These are phyloP conservation scores for Oncorhynchus nerka DNA, from an alignment of 2,113 vertebrate genomes.

Conservation along the genomic window DNA sequence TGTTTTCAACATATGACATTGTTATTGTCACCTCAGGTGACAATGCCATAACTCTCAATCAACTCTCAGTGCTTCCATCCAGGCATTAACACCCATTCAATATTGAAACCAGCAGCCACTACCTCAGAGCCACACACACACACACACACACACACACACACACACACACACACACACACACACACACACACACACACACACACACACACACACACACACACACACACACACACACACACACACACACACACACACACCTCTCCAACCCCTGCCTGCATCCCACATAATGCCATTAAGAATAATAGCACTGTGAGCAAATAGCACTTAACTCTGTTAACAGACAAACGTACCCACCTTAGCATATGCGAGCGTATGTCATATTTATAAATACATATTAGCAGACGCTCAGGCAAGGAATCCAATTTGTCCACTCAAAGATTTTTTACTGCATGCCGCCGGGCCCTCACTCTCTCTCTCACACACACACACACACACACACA, in stretches of 20 bases:
- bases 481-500: neutral
- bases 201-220: conserved; percentile 5
- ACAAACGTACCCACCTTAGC: conserved; percentile 57
- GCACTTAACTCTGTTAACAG: conserved; percentile 71
- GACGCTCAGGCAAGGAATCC: conserved; percentile 59
- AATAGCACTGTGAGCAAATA: conserved; percentile 72
- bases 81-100: conserved; percentile 54
- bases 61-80: conserved; percentile 61
- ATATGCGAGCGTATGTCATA: conserved; percentile 66
- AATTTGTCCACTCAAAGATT: conserved; percentile 61
- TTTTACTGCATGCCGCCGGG: conserved; percentile 32
- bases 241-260: conserved; percentile 29
- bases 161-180: neutral
- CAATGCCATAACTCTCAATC: conserved; percentile 66
- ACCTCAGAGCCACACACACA: neutral
- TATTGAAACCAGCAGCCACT: neutral
- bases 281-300: conserved; percentile 71
- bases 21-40: conserved; percentile 46
- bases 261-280: conserved; percentile 54
- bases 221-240: conserved; percentile 1
- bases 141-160: neutral
- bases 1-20: neutral
- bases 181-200: neutral
- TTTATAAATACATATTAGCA: conserved; percentile 63
- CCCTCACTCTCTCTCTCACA: conserved; percentile 37